Conservation (phyloP, 1,140 invertebrate species). For the Asbolus verrucosus region DNA sequence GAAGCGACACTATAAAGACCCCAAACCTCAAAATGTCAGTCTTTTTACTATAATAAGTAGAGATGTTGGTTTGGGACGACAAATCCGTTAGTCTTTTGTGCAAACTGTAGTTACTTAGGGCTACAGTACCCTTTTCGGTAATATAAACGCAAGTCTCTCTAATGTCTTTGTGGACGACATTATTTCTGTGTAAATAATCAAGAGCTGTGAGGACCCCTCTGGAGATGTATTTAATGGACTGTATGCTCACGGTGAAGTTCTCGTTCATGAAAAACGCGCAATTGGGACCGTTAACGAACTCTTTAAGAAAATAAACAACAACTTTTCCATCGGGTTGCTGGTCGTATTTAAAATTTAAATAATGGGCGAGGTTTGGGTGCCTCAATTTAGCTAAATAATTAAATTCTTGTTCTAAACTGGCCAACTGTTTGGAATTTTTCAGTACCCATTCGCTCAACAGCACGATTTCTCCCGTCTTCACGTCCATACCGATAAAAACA, state of each 20-base stretch:
- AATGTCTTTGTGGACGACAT: conserved; percentile 82
- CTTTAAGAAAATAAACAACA: conserved; percentile 73
- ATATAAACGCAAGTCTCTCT: conserved; percentile 74
- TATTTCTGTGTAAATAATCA: conserved; percentile 80
- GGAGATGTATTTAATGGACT: conserved; percentile 73
- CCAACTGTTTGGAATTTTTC: conserved; percentile 69
- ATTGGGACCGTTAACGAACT: conserved; percentile 72
- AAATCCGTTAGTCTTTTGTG: conserved; percentile 74
- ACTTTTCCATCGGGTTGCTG: conserved; percentile 71
- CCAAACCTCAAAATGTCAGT: conserved; percentile 79
- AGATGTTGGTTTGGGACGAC: conserved; percentile 63
- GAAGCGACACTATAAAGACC: conserved; percentile 70
- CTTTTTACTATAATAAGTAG: conserved; percentile 76
- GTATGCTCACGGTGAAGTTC: conserved; percentile 69
- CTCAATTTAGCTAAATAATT: conserved; percentile 74
- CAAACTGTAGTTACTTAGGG: conserved; percentile 79
- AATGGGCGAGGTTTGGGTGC: conserved; percentile 79
- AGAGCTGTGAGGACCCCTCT: conserved; percentile 75
- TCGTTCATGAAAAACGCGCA: conserved; percentile 66
- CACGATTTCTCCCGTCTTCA: conserved; percentile 74
- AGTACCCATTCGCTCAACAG: conserved; percentile 78
- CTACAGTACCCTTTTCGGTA: conserved; percentile 67
- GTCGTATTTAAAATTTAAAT: conserved; percentile 76
- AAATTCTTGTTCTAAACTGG: conserved; percentile 79
- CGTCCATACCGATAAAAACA: conserved; percentile 78